Base-by-base conservation (phyloP, 2,888 invertebrate genomes). In the Drosophila cyrtoloma region DNA sequence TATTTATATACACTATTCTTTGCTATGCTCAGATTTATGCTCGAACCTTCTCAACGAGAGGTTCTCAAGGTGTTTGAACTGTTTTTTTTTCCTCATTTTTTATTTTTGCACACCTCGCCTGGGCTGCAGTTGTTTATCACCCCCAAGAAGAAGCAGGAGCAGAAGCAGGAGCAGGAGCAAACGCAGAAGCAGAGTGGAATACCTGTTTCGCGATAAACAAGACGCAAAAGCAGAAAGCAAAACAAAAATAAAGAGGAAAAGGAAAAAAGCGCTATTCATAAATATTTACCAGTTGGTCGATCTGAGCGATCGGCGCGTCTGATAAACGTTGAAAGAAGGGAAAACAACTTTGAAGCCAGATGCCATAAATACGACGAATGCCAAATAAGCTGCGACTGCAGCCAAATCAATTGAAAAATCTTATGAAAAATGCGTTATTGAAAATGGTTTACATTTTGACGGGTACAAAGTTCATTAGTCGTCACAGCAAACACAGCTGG, bases 251-350 rank as follows among this genome's bases (percentile, higher is more conserved):
- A n/a, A 14, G 4, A 26, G 14, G 22, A 1, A 26, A 32, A 42
- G 47, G 42, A 70, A 66, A 81, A 66, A 71, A 71, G 75, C n/a
- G 61, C 84, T 64, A 74, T 81, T 84, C 84, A 90, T 90, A 85
- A 85, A 85, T 90, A 85, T 85, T 85, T 85, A 85, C 71, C 75
- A 69, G 81, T 73, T 69, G 62, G 19, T 28, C n/a, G 60, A 57
- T 44, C 65, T 51, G 64, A 4, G 84, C 71, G 90, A 90, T 84
- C 86, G 42, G 28, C 30, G 35, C 4, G 33, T 32, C 42, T 47
- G 90, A 90, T 84, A 88, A 88, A 19, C 9, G 80, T 83, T 71
- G 37, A 51, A 76, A 81, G 77, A 81, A 80, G 90, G 80, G 85
- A 87, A 86, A 89, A 89, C 86, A 84, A 87, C 86, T 73, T 82